Evolutionary conservation across 35 echinoderm and acorn worm genomes (phyloP).

Genomic region (Apostichopus californicus): DNA sequence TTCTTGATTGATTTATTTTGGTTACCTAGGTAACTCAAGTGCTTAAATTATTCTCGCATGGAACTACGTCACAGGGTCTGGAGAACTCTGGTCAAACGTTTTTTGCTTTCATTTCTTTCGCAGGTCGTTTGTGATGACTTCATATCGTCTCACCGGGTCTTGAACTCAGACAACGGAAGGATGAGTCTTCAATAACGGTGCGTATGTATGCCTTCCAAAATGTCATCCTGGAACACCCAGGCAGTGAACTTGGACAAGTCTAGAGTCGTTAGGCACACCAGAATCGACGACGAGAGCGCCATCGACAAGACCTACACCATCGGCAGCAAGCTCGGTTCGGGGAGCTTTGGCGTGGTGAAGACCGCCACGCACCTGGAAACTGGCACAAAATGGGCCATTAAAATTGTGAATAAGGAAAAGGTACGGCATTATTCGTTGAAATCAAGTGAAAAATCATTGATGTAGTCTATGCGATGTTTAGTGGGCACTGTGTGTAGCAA

Average conservation of each 20-base stretch:
- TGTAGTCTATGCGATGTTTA: not conserved
- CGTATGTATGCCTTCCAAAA: not conserved
- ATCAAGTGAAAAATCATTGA: not conserved
- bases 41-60: no score
- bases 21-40: no score
- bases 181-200: no score
- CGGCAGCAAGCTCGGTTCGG: slow-evolving; percentile 77
- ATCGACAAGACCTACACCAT: slow-evolving; percentile 82
- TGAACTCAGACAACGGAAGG: no score
- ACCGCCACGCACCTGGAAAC: slow-evolving; percentile 73
- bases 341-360: slow-evolving; percentile 94
- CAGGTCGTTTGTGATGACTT: no score
- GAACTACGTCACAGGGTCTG: no score
- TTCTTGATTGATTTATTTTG: no score
- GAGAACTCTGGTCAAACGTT: no score
- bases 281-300: slow-evolving; percentile 83
- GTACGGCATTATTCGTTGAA: slow-evolving; percentile 7
- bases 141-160: no score
- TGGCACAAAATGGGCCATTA: slow-evolving; percentile 85
- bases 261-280: slow-evolving; percentile 77
- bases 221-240: slow-evolving; percentile 29
- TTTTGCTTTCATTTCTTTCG: no score
- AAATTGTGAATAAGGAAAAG: slow-evolving; percentile 99
- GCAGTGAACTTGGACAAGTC: not conserved
- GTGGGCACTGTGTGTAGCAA: no score